Evolutionary conservation across 1,140 invertebrate species (phyloP).

Genomic region (Cydia fagiglandana): DNA sequence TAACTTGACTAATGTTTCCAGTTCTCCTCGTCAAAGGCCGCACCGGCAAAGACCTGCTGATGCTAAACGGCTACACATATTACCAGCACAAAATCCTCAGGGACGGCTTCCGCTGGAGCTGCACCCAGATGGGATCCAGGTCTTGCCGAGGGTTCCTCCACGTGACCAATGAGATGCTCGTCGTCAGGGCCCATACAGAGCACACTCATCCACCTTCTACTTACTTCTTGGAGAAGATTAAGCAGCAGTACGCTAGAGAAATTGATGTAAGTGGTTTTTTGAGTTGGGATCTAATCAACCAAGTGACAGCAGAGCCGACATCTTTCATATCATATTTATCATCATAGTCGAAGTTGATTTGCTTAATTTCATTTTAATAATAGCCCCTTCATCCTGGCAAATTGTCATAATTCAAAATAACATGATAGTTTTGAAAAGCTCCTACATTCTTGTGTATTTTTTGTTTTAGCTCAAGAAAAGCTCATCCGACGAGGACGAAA

Average conservation of each 20-base stretch:
- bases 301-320: neutral
- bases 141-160: slow-evolving; percentile 70
- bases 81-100: slow-evolving; percentile 68
- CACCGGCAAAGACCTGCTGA: slow-evolving; percentile 66
- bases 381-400: no score
- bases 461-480: slow-evolving; percentile 51
- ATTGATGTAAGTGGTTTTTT: slow-evolving; percentile 42
- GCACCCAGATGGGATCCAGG: slow-evolving; percentile 72
- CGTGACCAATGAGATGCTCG: slow-evolving; percentile 65
- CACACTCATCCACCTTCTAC: slow-evolving; percentile 69
- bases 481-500: slow-evolving; percentile 37
- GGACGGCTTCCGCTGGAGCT: slow-evolving; percentile 71
- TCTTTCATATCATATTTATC: no score
- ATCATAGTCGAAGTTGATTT: no score
- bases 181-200: slow-evolving; percentile 61
- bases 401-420: no score
- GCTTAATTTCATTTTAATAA: no score
- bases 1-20: slow-evolving; percentile 47
- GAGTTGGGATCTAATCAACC: no score
- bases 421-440: neutral
- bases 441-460: slow-evolving; percentile 15
- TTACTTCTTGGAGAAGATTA: slow-evolving; percentile 56
- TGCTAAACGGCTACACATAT: slow-evolving; percentile 70
- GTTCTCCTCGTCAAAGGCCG: slow-evolving; percentile 67
- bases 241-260: slow-evolving; percentile 38